phyloP scores from a whole-genome alignment of 1,140 invertebrate species.

The Drosophila quadrilineata region DNA sequence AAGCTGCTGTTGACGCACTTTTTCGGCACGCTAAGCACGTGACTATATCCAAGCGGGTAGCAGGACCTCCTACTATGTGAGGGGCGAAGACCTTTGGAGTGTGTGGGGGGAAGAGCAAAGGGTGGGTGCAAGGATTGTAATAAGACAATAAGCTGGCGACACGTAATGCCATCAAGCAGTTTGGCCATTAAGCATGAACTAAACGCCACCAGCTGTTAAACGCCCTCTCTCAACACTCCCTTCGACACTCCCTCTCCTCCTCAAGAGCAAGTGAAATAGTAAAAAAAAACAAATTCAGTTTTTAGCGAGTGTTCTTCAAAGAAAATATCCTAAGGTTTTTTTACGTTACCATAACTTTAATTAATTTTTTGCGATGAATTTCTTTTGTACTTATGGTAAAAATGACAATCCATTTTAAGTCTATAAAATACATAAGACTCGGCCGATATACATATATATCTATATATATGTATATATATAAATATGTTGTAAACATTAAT shows the following conservation, averaged over 20 bases:
- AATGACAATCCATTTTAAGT: no score
- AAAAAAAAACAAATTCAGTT: not conserved
- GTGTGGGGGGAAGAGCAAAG: not conserved
- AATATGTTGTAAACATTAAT: no score
- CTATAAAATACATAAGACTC: no score
- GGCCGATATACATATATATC: no score
- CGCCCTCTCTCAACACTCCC: not conserved
- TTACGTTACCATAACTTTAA: no score
- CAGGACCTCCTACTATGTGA: not conserved
- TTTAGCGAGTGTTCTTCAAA: conserved; percentile 26
- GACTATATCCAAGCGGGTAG: conserved; percentile 24
- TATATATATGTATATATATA: no score
- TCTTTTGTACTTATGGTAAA: no score
- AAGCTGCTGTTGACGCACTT: conserved; percentile 75
- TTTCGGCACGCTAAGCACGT: conserved; percentile 71
- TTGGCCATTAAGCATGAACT: conserved; percentile 39
- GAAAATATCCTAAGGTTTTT: no score
- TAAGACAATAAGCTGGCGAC: conserved; percentile 37
- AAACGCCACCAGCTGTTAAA: conserved; percentile 20
- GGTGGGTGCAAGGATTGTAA: not conserved
- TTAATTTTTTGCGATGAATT: no score
- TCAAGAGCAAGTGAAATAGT: conserved; percentile 27
- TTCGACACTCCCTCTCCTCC: conserved; percentile 1
- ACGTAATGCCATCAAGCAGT: conserved; percentile 43
- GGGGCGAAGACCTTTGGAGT: not conserved